Percentiles rank a stretch among this genome's conserved stretches.
These are phyloP conservation scores for Brienomyrus longianalis DNA, from an alignment of 2,113 vertebrate species.

Conservation along the genomic window DNA sequence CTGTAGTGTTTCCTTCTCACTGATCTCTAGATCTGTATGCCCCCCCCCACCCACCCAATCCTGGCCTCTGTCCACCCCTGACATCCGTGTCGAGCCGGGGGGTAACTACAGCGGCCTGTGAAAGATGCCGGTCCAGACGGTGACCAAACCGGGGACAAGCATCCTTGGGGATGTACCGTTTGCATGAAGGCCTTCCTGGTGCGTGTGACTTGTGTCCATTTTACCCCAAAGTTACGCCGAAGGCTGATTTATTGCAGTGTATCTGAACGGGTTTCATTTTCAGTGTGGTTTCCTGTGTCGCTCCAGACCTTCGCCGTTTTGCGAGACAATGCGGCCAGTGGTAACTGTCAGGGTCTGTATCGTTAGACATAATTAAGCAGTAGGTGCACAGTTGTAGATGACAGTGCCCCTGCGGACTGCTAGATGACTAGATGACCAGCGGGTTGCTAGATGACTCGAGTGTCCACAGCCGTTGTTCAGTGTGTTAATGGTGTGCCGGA, in stretches of 20 bases:
- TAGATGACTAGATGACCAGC: neutral
- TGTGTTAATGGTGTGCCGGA: neutral
- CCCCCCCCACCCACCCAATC: neutral
- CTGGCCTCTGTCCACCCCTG: neutral
- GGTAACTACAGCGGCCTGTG: neutral
- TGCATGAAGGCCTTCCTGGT: neutral
- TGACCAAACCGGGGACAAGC: neutral
- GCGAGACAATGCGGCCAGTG: neutral
- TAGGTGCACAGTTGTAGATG: neutral
- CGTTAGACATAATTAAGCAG: neutral
- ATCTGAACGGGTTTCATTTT: neutral
- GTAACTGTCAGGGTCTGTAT: neutral
- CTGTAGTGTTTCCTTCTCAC: neutral
- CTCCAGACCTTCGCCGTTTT: neutral
- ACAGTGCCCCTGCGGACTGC: neutral
- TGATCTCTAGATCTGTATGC: neutral
- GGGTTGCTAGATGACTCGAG: neutral
- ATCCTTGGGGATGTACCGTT: neutral
- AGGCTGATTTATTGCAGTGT: neutral
- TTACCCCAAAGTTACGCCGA: neutral
- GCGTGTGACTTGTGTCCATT: neutral
- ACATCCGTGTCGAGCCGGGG: neutral
- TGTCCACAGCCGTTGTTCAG: neutral
- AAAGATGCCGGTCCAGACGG: neutral
- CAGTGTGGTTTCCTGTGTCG: neutral